Conservation (phyloP, 2,888 invertebrate species). For the Drosophila hamatofila region DNA sequence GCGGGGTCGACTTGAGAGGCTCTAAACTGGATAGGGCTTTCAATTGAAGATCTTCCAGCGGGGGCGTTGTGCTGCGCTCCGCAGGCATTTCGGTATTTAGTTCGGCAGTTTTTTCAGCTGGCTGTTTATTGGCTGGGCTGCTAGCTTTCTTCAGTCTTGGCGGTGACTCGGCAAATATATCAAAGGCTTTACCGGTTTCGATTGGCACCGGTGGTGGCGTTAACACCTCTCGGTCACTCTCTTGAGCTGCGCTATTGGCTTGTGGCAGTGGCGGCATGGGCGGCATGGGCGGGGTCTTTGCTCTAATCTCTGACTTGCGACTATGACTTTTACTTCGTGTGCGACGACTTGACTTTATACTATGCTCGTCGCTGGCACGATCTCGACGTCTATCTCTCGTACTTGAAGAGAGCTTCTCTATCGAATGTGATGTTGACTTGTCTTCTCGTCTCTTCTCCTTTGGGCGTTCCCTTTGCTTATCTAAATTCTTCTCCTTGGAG, state of each 20-base stretch:
- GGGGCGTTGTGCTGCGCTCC: constrained; percentile 70
- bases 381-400: constrained; percentile 12
- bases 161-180: constrained; percentile 82
- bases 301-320: constrained; percentile 23
- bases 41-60: constrained; percentile 44
- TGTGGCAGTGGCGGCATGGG: constrained; percentile 52
- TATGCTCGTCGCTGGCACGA: not conserved
- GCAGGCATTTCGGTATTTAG: not conserved
- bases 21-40: constrained; percentile 14
- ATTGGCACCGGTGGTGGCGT: constrained; percentile 16
- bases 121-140: constrained; percentile 20
- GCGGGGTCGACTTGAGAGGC: constrained; percentile 35
- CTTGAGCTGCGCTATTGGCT: not conserved
- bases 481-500: constrained; percentile 9
- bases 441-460: constrained; percentile 21
- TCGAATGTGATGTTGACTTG: constrained; percentile 3
- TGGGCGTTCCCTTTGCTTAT: constrained; percentile 10
- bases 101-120: constrained; percentile 38
- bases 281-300: constrained; percentile 56
- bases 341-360: constrained; percentile 2
- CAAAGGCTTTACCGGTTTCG: constrained; percentile 44
- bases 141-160: constrained; percentile 58
- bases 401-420: not conserved
- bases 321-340: constrained; percentile 36
- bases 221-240: constrained; percentile 3